A percentile compares a stretch with the other conserved stretches of the same genome.
Evolutionary conservation across 2,113 vertebrate genomes (phyloP).

Genomic region (Ochotona curzoniae): DNA sequence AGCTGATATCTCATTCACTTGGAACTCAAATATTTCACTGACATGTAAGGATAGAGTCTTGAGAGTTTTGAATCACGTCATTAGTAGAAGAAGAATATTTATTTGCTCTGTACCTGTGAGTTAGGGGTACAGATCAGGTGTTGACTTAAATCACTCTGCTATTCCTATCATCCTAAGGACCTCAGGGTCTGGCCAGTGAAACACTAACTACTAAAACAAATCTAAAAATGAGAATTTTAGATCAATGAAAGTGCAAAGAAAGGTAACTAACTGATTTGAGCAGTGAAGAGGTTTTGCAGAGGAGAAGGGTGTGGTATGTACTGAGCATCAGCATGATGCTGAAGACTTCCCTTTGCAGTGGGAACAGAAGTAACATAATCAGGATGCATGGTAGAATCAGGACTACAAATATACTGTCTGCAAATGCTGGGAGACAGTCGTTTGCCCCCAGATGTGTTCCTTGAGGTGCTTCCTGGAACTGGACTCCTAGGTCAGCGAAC

Average conservation of each 20-base stretch:
- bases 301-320: background rate
- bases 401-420: background rate
- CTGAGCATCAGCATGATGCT: background rate
- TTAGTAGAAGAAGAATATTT: background rate
- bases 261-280: background rate
- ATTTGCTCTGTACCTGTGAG: background rate
- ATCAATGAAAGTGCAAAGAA: background rate
- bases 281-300: background rate
- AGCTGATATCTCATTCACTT: background rate
- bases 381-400: background rate
- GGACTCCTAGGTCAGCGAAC: background rate
- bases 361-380: background rate
- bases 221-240: background rate
- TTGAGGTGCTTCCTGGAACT: too few species aligned
- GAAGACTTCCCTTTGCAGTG: background rate
- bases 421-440: background rate
- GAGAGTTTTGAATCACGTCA: background rate
- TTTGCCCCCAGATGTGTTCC: background rate
- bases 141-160: background rate
- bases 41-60: background rate
- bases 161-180: background rate
- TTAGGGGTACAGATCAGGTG: background rate
- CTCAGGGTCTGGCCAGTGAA: background rate
- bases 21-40: background rate
- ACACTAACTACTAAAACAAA: background rate